phyloP scores from a whole-genome alignment of 2,888 invertebrate species.

The Apocheima hispidaria region DNA sequence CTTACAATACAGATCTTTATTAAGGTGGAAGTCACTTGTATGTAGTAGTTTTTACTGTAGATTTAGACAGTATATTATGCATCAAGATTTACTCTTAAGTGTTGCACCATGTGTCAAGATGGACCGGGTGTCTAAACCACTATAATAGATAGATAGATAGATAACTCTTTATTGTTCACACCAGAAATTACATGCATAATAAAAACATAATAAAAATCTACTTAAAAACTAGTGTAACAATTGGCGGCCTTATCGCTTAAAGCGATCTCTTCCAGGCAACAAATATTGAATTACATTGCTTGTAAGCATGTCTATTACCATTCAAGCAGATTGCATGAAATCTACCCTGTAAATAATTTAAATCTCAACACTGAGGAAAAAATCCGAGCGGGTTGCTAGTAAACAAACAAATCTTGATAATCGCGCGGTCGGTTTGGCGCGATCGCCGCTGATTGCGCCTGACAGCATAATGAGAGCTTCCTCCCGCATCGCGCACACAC shows the following conservation, averaged over 20 bases:
- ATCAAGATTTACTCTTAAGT: not conserved
- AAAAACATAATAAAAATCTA: too few species aligned
- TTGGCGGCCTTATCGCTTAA: too few species aligned
- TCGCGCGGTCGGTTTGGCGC: slow-evolving; percentile 47
- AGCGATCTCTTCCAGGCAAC: too few species aligned
- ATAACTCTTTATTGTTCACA: too few species aligned
- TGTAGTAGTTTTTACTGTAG: not conserved
- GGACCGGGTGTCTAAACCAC: not conserved
- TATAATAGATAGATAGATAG: too few species aligned
- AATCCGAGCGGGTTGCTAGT: not conserved
- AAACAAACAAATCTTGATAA: slow-evolving; percentile 19
- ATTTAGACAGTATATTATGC: not conserved
- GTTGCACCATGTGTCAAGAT: not conserved
- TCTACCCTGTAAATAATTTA: too few species aligned
- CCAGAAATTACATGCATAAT: too few species aligned
- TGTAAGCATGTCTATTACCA: too few species aligned
- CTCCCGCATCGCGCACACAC: slow-evolving; percentile 78
- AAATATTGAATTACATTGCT: too few species aligned
- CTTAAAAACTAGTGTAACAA: too few species aligned
- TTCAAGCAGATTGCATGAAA: too few species aligned
- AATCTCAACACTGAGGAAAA: too few species aligned
- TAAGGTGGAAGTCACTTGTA: not conserved
- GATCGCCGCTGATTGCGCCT: slow-evolving; percentile 77
- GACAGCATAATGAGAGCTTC: slow-evolving; percentile 84
- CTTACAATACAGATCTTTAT: not conserved